phyloP scores from a whole-genome alignment of 2,113 vertebrate genomes.

The Agapornis roseicollis region DNA sequence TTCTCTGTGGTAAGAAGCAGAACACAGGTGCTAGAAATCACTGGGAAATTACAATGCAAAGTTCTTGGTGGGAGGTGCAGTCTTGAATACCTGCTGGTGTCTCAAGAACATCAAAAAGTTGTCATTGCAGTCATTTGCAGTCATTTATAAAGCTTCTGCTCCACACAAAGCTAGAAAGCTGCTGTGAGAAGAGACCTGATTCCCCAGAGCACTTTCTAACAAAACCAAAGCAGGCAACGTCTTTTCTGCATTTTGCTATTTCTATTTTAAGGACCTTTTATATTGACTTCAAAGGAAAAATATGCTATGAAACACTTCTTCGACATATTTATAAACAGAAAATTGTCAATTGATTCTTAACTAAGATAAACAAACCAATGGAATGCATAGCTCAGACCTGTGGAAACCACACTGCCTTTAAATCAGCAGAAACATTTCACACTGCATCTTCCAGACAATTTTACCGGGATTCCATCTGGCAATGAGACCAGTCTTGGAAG shows the following conservation, averaged over 20 bases:
- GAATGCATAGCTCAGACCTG: conserved; percentile 1
- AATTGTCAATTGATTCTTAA: conserved; percentile 50
- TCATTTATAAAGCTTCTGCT: background rate
- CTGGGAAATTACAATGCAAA: background rate
- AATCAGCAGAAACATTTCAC: conserved; percentile 16
- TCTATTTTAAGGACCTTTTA: background rate
- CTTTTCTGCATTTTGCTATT: background rate
- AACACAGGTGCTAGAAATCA: background rate
- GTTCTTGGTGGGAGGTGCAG: background rate
- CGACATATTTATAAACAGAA: conserved; percentile 1
- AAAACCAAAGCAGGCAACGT: background rate
- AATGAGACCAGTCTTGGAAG: conserved; percentile 24
- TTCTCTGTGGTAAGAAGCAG: background rate
- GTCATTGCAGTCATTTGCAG: background rate
- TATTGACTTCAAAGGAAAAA: conserved; percentile 29
- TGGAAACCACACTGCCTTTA: conserved; percentile 13
- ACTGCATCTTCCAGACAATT: background rate
- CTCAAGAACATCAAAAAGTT: background rate
- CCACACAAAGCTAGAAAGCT: background rate
- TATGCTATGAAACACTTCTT: background rate
- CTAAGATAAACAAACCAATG: conserved; percentile 45
- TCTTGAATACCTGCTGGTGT: background rate
- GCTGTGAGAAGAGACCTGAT: background rate
- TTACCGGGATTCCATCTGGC: background rate
- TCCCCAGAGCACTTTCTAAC: background rate